Evolutionary conservation across 1,140 invertebrate genomes (phyloP).

Genomic region (Chelonus insularis): DNA sequence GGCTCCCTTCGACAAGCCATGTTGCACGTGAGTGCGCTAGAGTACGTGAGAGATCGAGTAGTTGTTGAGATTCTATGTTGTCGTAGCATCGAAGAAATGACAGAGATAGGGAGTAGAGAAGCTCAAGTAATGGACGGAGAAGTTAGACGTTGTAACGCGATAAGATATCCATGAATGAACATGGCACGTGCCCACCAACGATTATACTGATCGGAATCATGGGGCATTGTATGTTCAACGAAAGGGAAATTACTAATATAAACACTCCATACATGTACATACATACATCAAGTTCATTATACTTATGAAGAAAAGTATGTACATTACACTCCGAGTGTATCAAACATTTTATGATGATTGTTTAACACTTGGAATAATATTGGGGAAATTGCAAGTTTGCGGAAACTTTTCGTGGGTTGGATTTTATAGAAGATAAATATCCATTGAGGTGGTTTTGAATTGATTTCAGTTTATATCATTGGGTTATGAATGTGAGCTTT

Average conservation of each 20-base stretch:
- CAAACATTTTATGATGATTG: too few species aligned
- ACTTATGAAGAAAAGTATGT: too few species aligned
- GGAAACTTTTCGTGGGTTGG: too few species aligned
- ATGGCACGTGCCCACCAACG: conserved; percentile 30
- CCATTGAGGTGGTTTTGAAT: too few species aligned
- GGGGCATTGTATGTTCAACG: conserved; percentile 33
- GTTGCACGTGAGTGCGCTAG: neutral
- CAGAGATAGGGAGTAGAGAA: conserved; percentile 15
- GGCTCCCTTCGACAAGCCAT: too few species aligned
- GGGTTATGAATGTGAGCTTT: too few species aligned
- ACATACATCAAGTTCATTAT: neutral
- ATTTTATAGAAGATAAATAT: too few species aligned
- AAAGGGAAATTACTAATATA: conserved; percentile 43
- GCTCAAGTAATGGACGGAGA: conserved; percentile 18
- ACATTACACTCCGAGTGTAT: too few species aligned
- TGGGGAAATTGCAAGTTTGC: too few species aligned
- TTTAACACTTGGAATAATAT: too few species aligned
- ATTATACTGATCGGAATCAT: conserved; percentile 40
- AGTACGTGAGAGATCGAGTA: neutral
- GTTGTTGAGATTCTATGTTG: neutral
- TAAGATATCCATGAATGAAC: conserved; percentile 46
- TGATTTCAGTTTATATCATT: too few species aligned
- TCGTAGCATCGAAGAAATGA: conserved; percentile 26
- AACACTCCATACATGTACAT: conserved; percentile 25
- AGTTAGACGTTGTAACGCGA: conserved; percentile 36